Conservation (phyloP, 2,888 invertebrate species). For the Tiliacea aurago region DNA sequence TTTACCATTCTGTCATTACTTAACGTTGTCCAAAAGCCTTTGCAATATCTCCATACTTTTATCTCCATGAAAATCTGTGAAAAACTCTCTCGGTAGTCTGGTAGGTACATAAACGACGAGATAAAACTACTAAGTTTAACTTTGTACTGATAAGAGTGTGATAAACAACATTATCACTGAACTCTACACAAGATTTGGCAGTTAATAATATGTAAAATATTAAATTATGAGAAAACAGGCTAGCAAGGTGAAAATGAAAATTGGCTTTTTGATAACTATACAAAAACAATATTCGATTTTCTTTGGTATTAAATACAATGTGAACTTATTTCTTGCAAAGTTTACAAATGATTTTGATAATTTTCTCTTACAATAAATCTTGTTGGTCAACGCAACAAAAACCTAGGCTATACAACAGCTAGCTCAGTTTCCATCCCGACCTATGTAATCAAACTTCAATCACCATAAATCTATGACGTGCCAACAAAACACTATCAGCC, state of each 20-base stretch:
- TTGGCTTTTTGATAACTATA: no score
- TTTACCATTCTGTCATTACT: not conserved
- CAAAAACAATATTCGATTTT: not conserved
- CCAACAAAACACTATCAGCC: slow-evolving; percentile 54
- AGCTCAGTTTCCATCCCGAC: slow-evolving; percentile 1
- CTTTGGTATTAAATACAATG: not conserved
- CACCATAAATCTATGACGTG: slow-evolving; percentile 38
- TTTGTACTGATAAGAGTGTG: slow-evolving; percentile 54
- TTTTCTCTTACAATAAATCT: not conserved
- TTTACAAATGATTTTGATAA: not conserved
- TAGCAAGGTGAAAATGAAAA: not conserved
- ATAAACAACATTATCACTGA: slow-evolving; percentile 58
- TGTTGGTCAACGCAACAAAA: slow-evolving; percentile 8
- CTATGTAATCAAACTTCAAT: slow-evolving; percentile 32
- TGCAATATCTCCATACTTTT: slow-evolving; percentile 3
- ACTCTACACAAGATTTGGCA: slow-evolving; percentile 35
- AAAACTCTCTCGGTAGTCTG: slow-evolving; percentile 15
- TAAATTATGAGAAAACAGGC: not conserved
- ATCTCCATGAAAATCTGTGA: slow-evolving; percentile 35
- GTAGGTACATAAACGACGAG: slow-evolving; percentile 39
- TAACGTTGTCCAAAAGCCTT: not conserved
- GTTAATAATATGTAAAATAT: slow-evolving; percentile 33
- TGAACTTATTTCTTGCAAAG: not conserved
- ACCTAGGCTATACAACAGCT: not conserved
- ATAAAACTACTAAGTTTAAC: slow-evolving; percentile 58